Conservation (phyloP, 2,888 invertebrate genomes). For the Plebejus melissa region DNA sequence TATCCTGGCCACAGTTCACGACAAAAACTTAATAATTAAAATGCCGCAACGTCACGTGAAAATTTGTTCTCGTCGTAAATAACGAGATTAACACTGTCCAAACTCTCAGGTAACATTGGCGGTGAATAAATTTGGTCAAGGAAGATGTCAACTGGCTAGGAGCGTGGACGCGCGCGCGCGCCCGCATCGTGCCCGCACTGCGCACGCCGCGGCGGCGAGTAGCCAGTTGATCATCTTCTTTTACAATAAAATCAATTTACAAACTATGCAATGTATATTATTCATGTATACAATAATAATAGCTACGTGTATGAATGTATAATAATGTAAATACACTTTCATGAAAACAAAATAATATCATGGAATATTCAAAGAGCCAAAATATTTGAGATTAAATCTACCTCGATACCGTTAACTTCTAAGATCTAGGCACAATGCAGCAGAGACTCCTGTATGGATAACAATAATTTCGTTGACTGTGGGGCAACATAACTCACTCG, state of each 20-base stretch:
- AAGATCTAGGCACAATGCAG: conserved; percentile 81
- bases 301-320: conserved; percentile 75
- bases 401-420: conserved; percentile 79
- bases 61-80: conserved; percentile 58
- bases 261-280: conserved; percentile 76
- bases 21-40: conserved; percentile 72
- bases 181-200: neutral
- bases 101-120: conserved; percentile 66
- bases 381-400: conserved; percentile 79
- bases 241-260: conserved; percentile 75
- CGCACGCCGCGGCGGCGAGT: conserved; percentile 22
- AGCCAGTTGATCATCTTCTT: conserved; percentile 71
- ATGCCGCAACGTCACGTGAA: conserved; percentile 64
- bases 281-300: conserved; percentile 75
- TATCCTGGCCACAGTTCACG: conserved; percentile 76
- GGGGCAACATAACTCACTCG: conserved; percentile 62
- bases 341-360: conserved; percentile 79
- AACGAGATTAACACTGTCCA: conserved; percentile 52
- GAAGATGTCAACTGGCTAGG: conserved; percentile 72
- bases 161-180: conserved; percentile 48
- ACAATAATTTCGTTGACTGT: conserved; percentile 76
- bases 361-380: conserved; percentile 79
- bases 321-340: conserved; percentile 78
- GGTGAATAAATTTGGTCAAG: conserved; percentile 69
- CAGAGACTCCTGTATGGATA: conserved; percentile 79